phyloP scores from a whole-genome alignment of 2,888 invertebrate species.

The Cosmopolites sordidus region DNA sequence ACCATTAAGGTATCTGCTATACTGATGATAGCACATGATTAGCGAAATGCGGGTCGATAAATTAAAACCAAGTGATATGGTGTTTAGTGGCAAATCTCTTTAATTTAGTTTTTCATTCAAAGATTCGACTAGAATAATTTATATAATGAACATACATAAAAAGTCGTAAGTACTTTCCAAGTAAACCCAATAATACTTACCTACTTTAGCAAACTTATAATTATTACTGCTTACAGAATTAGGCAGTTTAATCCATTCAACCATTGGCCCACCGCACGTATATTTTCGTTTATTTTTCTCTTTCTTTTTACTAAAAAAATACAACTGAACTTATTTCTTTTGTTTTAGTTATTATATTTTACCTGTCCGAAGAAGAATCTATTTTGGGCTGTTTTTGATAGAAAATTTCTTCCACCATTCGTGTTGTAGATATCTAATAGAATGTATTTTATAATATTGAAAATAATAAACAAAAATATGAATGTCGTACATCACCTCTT shows the following conservation, averaged over 20 bases:
- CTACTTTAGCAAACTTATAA: constrained; percentile 19
- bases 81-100: no score
- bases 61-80: no score
- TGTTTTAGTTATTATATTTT: background rate
- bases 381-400: constrained; percentile 9
- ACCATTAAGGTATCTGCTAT: no score
- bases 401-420: constrained; percentile 14
- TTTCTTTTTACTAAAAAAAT: background rate
- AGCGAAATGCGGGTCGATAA: no score
- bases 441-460: background rate
- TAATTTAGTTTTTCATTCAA: no score
- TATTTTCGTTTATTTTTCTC: constrained; percentile 7
- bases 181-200: no score
- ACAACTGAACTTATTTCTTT: background rate
- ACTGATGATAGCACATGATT: no score
- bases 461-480: no score
- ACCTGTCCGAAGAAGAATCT: constrained; percentile 4
- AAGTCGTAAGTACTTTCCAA: no score
- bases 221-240: constrained; percentile 8
- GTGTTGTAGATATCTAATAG: constrained; percentile 16
- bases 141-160: no score
- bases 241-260: constrained; percentile 19
- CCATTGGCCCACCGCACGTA: constrained; percentile 1
- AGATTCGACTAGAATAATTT: no score
- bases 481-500: background rate